phyloP scores from a whole-genome alignment of 2,888 invertebrate genomes.

The Lasioglossum calceatum region DNA sequence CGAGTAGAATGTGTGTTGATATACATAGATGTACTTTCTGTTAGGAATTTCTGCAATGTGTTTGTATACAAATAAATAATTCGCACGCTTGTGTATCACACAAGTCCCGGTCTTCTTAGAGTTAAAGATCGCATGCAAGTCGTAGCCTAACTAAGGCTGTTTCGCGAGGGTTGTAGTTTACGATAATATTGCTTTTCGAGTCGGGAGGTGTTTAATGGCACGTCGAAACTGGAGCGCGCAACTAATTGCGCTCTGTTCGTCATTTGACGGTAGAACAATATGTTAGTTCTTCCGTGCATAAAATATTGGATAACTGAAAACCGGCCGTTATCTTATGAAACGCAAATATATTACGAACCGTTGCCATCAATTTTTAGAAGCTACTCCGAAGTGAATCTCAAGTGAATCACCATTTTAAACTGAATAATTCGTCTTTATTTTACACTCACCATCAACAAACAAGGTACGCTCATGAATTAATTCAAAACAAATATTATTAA shows the following conservation, averaged over 20 bases:
- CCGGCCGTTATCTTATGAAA: not conserved
- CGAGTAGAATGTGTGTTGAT: too few relatives aligned
- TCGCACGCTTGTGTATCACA: not conserved
- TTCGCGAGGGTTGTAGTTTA: not conserved
- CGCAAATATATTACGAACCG: not conserved
- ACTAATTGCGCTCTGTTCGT: conserved; percentile 7
- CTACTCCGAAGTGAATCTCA: not conserved
- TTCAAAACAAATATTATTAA: not conserved
- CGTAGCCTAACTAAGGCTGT: not conserved
- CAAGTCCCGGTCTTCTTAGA: not conserved
- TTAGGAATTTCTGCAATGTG: too few relatives aligned
- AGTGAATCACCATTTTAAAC: not conserved
- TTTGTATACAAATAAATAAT: not conserved
- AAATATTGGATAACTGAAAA: not conserved
- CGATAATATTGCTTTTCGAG: not conserved
- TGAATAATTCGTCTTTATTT: not conserved
- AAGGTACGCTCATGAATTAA: not conserved
- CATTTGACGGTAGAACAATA: conserved; percentile 7
- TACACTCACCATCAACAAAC: not conserved
- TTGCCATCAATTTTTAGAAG: not conserved
- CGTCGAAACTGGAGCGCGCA: not conserved
- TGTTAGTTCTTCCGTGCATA: conserved; percentile 1
- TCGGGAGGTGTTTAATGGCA: not conserved
- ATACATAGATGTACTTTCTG: too few relatives aligned
- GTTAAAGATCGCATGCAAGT: not conserved